Base-by-base conservation (phyloP, 2,797 vertebrate species). In the Hylomyscus alleni region DNA sequence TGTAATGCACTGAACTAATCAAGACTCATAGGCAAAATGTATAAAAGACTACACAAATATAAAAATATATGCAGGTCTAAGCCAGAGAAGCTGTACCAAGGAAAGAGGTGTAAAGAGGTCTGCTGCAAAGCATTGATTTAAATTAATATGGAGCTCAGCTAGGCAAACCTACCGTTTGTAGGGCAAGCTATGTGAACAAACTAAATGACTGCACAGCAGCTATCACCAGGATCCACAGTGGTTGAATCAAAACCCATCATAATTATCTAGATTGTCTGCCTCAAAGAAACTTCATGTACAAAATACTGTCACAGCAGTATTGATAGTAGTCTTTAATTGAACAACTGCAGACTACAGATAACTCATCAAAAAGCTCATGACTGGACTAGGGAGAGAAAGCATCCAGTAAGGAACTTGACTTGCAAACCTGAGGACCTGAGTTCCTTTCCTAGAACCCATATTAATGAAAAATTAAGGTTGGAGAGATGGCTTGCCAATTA, bases 1-100 rank as follows among this genome's bases (percentile, higher is more conserved):
- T 87, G 40, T 56, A 90, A 76, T 65, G 31, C 34, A 54, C 62
- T 56, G 34, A 50, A 87, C 60, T 80, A 24, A 60, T 50, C 78
- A 86, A 86, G 75, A 62, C 47, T 92, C 81, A 75, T 85, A 88
- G 72, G 24, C 37, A 76, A 52, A 91, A 67, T 80, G 22, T 54
- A 52, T 76, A 54, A 94, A 92, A 67, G 69, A 82, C 14, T 85
- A 34, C 2, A 40, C 37, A 56, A 67, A 37, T 60, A 85, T 37
- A 67, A 94, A 90, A 40, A 12, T 54, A 62, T 83, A 81, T 65
- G 72, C 58, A 47, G n/a, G 6, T 37, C 75, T 82, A 78, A 92
- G 75, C 14, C 37, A 77, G 31, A 82, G 31, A 95, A 94, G 31
- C 47, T 77, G n/a, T 47, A 47, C 60, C 24, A 40, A 95, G 24